phyloP scores from a whole-genome alignment of 2,797 vertebrate species.

The Carduelis carduelis region DNA sequence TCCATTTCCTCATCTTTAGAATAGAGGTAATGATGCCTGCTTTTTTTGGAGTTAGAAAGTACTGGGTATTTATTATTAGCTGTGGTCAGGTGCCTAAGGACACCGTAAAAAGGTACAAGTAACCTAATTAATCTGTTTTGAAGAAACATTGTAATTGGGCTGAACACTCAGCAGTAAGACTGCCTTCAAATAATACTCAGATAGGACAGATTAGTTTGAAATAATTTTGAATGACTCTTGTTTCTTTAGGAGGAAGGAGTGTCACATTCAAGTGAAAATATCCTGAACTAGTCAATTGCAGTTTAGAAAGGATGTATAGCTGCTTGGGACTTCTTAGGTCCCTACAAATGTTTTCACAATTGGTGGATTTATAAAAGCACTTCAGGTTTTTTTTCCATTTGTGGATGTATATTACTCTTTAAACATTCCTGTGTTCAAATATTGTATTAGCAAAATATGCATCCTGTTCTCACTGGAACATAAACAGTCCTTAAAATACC shows the following conservation, averaged over 20 bases:
- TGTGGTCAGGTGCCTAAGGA: conserved; percentile 45
- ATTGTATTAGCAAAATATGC: background rate
- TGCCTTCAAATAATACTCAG: conserved; percentile 10
- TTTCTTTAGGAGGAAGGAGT: background rate
- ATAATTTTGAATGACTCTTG: background rate
- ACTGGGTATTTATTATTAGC: conserved; percentile 55
- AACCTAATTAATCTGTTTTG: conserved; percentile 65
- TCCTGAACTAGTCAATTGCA: background rate
- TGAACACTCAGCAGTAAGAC: background rate
- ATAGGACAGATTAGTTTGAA: background rate
- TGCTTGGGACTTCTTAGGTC: background rate
- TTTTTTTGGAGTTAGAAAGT: conserved; percentile 29
- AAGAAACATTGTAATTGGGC: conserved; percentile 35
- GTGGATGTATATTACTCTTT: background rate
- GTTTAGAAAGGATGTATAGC: background rate
- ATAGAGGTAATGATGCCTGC: background rate
- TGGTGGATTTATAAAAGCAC: background rate
- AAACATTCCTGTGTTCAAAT: background rate
- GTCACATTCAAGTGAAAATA: background rate
- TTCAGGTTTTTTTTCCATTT: background rate
- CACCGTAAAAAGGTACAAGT: conserved; percentile 41
- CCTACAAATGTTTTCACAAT: background rate
- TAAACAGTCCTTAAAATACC: conserved; percentile 36
- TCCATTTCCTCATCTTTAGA: background rate
- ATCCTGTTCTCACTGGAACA: conserved; percentile 7